A percentile compares a stretch with the other conserved stretches of the same genome.
Evolutionary conservation across 2,113 vertebrate genomes (phyloP).

Genomic region (Actenoides lindsayi): DNA sequence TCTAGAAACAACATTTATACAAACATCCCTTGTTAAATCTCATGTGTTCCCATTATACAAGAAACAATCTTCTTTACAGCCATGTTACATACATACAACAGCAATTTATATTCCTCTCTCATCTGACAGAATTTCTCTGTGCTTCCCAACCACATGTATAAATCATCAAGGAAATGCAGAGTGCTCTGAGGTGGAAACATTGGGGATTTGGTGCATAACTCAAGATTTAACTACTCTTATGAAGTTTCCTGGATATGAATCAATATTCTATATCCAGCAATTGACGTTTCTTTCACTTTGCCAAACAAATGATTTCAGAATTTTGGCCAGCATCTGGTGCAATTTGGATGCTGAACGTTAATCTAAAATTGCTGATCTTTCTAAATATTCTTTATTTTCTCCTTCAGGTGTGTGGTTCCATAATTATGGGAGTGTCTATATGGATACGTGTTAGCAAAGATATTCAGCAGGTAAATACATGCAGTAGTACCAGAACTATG

Average conservation of each 20-base stretch:
- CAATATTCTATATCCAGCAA: not conserved
- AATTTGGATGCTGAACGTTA: not conserved
- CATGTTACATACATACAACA: not conserved
- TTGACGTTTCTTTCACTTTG: constrained; percentile 24
- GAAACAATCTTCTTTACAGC: not conserved
- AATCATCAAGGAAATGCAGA: not conserved
- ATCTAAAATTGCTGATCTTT: not conserved
- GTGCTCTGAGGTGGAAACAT: not conserved
- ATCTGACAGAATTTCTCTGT: not conserved
- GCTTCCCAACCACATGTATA: constrained; percentile 21
- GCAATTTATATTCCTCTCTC: not conserved
- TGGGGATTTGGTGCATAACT: constrained; percentile 24
- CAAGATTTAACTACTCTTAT: constrained; percentile 11
- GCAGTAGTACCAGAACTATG: not conserved
- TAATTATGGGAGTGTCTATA: constrained; percentile 84
- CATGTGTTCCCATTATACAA: not conserved
- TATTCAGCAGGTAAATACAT: constrained; percentile 64
- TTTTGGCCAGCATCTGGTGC: not conserved
- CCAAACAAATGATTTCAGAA: constrained; percentile 23
- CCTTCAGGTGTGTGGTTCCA: constrained; percentile 81
- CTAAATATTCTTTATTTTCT: not conserved
- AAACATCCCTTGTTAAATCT: not conserved
- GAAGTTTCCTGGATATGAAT: constrained; percentile 34
- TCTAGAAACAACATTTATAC: not conserved
- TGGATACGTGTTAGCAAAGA: constrained; percentile 80